Evolutionary conservation across 2,797 vertebrate species (phyloP).

Genomic region (Microchirus variegatus): DNA sequence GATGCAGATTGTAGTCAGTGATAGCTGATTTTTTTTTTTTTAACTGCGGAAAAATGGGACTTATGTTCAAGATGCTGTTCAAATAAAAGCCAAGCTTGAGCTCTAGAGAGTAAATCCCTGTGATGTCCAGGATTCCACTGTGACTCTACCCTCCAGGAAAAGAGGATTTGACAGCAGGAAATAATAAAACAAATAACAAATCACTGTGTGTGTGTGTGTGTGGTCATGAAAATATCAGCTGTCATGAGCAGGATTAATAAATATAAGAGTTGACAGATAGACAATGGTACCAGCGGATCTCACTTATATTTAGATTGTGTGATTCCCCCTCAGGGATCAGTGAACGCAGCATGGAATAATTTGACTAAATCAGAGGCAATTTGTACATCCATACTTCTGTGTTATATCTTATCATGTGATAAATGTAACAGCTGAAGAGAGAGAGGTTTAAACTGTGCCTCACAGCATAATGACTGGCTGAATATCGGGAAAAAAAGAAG

Average conservation of each 20-base stretch:
- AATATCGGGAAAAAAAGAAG: slow-evolving; percentile 19
- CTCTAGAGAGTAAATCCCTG: slow-evolving; percentile 4
- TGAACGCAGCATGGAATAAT: slow-evolving; percentile 5
- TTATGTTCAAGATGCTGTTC: too few relatives aligned
- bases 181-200: slow-evolving; percentile 8
- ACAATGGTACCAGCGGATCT: slow-evolving; percentile 23
- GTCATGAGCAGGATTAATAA: slow-evolving; percentile 21
- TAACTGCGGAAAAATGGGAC: too few relatives aligned
- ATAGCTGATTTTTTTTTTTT: too few relatives aligned
- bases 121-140: background rate
- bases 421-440: background rate
- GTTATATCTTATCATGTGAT: slow-evolving; percentile 1
- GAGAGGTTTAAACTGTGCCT: slow-evolving; percentile 1
- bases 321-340: slow-evolving; percentile 14
- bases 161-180: slow-evolving; percentile 16
- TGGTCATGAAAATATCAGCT: slow-evolving; percentile 7
- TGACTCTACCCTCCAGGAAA: slow-evolving; percentile 10
- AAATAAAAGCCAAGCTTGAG: background rate
- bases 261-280: slow-evolving; percentile 8
- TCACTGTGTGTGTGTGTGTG: slow-evolving; percentile 3
- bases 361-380: background rate
- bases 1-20: too few relatives aligned
- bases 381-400: background rate
- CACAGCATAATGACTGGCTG: slow-evolving; percentile 18
- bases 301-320: slow-evolving; percentile 40